Percentiles rank a stretch among this genome's conserved stretches.
These are phyloP conservation scores for Diplazon laetatorius DNA, from an alignment of 2,888 invertebrate species.

Conservation along the genomic window DNA sequence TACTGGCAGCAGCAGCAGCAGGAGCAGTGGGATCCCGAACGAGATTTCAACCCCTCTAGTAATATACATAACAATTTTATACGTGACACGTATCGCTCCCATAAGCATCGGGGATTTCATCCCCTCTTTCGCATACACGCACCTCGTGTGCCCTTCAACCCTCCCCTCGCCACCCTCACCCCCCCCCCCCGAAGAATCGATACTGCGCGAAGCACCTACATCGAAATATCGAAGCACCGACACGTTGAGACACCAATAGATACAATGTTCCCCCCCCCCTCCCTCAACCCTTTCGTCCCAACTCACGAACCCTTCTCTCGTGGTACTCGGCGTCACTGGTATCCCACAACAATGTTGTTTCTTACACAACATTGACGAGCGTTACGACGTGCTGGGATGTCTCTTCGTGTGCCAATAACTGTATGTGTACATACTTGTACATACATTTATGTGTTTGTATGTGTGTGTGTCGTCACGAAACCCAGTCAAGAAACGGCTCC, in stretches of 20 bases:
- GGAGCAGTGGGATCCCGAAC: conserved; percentile 19
- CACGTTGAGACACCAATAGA: conserved; percentile 27
- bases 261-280: conserved; percentile 18
- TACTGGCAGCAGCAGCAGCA: background rate
- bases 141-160: conserved; percentile 20
- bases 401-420: background rate
- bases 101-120: conserved; percentile 66
- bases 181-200: conserved; percentile 51
- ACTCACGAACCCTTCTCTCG: background rate
- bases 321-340: background rate
- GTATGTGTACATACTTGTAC: no score
- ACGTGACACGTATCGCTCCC: conserved; percentile 68
- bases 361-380: conserved; percentile 29
- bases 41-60: conserved; percentile 42
- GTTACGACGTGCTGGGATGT: conserved; percentile 8
- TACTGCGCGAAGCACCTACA: conserved; percentile 50
- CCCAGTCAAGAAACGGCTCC: conserved; percentile 46
- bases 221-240: conserved; percentile 53
- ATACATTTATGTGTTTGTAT: background rate
- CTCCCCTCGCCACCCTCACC: no score
- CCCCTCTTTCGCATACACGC: conserved; percentile 33
- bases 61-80: conserved; percentile 70
- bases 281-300: background rate
- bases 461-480: conserved; percentile 23
- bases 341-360: conserved; percentile 38